These are phyloP conservation scores for Erethizon dorsatum DNA, from an alignment of 2,797 vertebrate genomes.

Conservation along the genomic window DNA sequence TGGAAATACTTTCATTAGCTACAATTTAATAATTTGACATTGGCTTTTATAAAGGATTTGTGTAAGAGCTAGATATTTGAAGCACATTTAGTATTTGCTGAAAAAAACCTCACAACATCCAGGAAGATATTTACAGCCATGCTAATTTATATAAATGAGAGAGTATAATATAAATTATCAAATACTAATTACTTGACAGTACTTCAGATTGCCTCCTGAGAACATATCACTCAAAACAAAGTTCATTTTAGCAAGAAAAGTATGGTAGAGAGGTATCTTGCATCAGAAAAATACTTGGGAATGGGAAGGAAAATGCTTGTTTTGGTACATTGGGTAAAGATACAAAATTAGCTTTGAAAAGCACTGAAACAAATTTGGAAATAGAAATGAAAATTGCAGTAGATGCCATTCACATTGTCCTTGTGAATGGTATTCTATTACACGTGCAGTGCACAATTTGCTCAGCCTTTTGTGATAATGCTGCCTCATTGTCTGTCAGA, in stretches of 20 bases:
- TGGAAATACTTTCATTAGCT: constrained; percentile 27
- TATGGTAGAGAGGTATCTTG: not conserved
- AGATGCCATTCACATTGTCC: not conserved
- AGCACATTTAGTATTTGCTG: not conserved
- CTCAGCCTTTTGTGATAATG: not conserved
- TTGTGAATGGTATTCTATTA: not conserved
- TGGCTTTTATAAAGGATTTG: constrained; percentile 2
- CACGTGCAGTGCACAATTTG: not conserved
- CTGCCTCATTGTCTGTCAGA: not conserved
- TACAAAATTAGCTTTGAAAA: constrained; percentile 32
- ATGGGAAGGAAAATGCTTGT: not conserved
- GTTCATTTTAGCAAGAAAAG: constrained; percentile 46
- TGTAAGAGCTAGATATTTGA: constrained; percentile 36
- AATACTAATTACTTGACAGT: not conserved
- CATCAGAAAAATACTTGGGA: not conserved
- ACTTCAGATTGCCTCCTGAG: not conserved
- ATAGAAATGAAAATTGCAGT: not conserved
- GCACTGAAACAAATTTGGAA: not conserved
- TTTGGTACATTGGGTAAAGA: not conserved
- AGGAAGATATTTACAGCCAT: not conserved
- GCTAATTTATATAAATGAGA: constrained; percentile 43
- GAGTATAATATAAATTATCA: not conserved
- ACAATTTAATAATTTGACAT: constrained; percentile 7
- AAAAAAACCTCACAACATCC: not conserved
- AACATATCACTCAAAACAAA: not conserved